These are phyloP conservation scores for Poeciliopsis gracilis DNA, from an alignment of 2,797 vertebrate genomes.

Conservation along the genomic window DNA sequence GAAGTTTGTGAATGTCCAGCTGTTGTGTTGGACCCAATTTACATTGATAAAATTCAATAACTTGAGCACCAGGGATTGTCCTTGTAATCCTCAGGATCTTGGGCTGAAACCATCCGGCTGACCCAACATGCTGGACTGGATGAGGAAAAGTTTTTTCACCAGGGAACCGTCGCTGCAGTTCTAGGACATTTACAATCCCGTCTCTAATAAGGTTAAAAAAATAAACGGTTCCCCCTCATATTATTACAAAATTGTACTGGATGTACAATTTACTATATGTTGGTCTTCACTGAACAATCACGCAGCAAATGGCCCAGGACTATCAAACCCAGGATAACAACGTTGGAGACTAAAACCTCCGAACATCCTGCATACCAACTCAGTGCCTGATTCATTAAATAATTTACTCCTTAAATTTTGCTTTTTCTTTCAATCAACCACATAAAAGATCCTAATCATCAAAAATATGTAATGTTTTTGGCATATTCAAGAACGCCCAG, in stretches of 20 bases:
- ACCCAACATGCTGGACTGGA: neutral
- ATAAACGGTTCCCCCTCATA: neutral
- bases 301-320: neutral
- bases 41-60: conserved; percentile 36
- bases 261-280: neutral
- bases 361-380: neutral
- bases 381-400: neutral
- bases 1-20: conserved; percentile 29
- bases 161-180: conserved; percentile 40
- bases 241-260: too few relatives aligned
- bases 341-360: neutral
- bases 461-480: neutral
- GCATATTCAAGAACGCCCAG: neutral
- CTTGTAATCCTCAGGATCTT: conserved; percentile 48
- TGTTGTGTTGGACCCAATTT: conserved; percentile 44
- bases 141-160: conserved; percentile 58
- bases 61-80: conserved; percentile 36
- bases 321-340: neutral
- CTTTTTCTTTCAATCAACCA: neutral
- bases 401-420: neutral
- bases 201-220: neutral
- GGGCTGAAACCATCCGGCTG: conserved; percentile 30
- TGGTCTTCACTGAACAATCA: too few relatives aligned
- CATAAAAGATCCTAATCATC: neutral
- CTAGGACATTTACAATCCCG: conserved; percentile 44